These are phyloP conservation scores for Sebastolobus alascanus DNA, from an alignment of 2,797 vertebrate species.

Conservation along the genomic window DNA sequence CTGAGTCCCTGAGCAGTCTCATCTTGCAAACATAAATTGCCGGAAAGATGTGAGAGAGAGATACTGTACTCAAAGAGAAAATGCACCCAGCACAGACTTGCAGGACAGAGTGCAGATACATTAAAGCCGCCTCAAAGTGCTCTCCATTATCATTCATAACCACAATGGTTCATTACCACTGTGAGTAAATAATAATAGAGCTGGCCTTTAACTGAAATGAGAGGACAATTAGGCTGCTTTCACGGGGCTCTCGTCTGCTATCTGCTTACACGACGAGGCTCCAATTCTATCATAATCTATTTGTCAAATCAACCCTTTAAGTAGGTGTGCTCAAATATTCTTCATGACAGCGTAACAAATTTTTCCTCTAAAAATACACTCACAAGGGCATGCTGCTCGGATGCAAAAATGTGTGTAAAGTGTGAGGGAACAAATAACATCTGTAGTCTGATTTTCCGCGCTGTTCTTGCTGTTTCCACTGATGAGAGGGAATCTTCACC, in stretches of 20 bases:
- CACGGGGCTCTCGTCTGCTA: constrained; percentile 17
- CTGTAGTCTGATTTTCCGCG: constrained; percentile 35
- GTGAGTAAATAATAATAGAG: constrained; percentile 64
- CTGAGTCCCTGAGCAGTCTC: constrained; percentile 28
- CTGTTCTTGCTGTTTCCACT: constrained; percentile 24
- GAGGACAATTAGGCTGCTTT: constrained; percentile 60
- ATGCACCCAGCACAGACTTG: constrained; percentile 27
- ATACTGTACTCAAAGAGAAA: constrained; percentile 20
- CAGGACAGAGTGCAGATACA: constrained; percentile 30
- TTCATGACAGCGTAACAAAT: constrained; percentile 64
- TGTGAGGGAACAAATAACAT: constrained; percentile 57
- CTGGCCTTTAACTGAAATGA: constrained; percentile 56
- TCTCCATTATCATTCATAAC: constrained; percentile 55
- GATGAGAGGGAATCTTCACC: constrained; percentile 34
- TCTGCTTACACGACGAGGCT: constrained; percentile 61
- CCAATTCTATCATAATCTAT: constrained; percentile 70
- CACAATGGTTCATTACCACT: constrained; percentile 52
- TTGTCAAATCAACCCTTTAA: constrained; percentile 72
- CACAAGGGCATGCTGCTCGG: constrained; percentile 44
- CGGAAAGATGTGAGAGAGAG: constrained; percentile 30
- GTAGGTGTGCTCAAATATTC: constrained; percentile 49
- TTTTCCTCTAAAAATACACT: constrained; percentile 68
- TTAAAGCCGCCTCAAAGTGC: constrained; percentile 36
- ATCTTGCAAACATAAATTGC: constrained; percentile 45
- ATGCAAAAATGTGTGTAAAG: constrained; percentile 54